phyloP scores from a whole-genome alignment of 1,140 invertebrate species.

The Drosophila yakuba region DNA sequence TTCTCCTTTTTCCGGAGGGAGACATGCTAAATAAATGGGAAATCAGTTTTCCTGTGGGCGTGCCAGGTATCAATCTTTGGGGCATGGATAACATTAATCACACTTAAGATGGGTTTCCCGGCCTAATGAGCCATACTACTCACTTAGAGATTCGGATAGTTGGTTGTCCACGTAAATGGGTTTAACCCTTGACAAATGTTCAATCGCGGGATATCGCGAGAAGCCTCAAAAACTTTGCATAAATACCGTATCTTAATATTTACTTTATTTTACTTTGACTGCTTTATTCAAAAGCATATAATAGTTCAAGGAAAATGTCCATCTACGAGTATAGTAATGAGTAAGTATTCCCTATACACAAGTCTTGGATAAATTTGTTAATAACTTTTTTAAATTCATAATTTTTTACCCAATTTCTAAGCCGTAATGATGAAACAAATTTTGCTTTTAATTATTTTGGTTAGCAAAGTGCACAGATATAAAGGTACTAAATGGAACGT shows the following conservation, averaged over 20 bases:
- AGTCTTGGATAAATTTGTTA: too few relatives aligned
- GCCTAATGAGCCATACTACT: slow-evolving; percentile 57
- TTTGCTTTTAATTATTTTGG: slow-evolving; percentile 1
- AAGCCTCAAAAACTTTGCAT: neutral
- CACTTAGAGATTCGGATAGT: slow-evolving; percentile 43
- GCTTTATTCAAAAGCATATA: too few relatives aligned
- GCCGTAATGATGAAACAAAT: neutral
- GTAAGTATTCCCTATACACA: neutral
- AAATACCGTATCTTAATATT: too few relatives aligned
- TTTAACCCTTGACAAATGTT: slow-evolving; percentile 1
- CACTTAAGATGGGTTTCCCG: slow-evolving; percentile 59
- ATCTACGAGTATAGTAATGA: neutral
- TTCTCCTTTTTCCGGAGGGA: neutral
- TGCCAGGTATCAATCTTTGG: slow-evolving; percentile 63
- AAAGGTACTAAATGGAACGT: slow-evolving; percentile 19
- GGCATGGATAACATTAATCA: slow-evolving; percentile 69
- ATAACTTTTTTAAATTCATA: too few relatives aligned
- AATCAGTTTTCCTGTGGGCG: slow-evolving; percentile 48
- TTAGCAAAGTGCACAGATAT: slow-evolving; percentile 21
- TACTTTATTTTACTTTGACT: too few relatives aligned
- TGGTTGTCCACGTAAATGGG: slow-evolving; percentile 14
- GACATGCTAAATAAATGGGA: slow-evolving; percentile 28
- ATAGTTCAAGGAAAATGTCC: neutral
- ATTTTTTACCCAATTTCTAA: neutral
- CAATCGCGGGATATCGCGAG: neutral